Evolutionary conservation across 2,113 vertebrate genomes (phyloP), one percentile per base, ranked within the genome.

Genomic region (Emydura subglobosa): DNA sequence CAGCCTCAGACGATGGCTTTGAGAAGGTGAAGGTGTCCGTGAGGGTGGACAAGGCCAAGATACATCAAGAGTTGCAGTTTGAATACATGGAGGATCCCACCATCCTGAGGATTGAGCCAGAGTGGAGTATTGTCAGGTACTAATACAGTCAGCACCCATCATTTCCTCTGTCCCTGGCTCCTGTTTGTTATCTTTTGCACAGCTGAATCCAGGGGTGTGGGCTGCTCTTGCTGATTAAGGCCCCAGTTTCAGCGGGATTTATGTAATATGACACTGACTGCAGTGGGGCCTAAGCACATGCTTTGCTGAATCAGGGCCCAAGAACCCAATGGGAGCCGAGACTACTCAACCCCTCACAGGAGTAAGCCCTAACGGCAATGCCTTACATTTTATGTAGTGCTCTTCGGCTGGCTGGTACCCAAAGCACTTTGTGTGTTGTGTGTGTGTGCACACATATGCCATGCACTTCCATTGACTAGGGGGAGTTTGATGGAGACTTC

Each of bases 121-220:
- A 99, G 91, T 99, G 99, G 99, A 99, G 99, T 98, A 99, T 99
- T 57, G 98, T 99, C 98, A 99, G 99, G 99, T 99, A 86, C 91
- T 74, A 2, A 25, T 4, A 44, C 72, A 47, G 12, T 59, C 25
- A 29, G 57, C 25, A 59, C 24, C 13, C n/a, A 6, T 13, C 11
- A 19, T 82, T 53, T 47, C 74, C 74, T 76, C 25, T 47, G 5
- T 44, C 74, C 6, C 25, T 44, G 55, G 14, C 44, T 22, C 21
- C 31, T 2, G 24, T 34, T 82, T 47, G 27, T 82, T 25, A 6
- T n/a, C 50, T 53, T 5, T 10, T 78, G 42, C 42, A 27, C 25
- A 7, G 74, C 74, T 14, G 74, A 42, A 47, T 44, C 22, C 22
- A 27, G 72, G 42, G 1, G 2, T 4, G 7, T 76, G 39, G 12